These are phyloP conservation scores for Anthoscopus minutus DNA, from an alignment of 2,113 vertebrate genomes.

Conservation along the genomic window DNA sequence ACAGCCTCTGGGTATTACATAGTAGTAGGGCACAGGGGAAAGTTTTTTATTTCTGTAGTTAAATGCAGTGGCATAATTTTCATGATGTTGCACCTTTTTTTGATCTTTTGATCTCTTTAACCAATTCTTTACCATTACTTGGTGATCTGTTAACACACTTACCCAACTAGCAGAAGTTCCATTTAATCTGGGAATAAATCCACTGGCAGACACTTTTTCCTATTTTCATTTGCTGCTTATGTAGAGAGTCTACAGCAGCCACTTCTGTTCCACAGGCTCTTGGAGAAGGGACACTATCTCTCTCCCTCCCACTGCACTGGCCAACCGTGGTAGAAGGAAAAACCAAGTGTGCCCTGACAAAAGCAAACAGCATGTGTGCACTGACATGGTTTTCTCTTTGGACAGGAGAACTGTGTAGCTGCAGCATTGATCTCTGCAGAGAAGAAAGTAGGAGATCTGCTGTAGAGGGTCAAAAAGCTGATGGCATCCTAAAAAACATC, in stretches of 20 bases:
- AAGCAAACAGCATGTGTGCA: not conserved
- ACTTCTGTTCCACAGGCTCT: not conserved
- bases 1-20: not conserved
- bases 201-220: not conserved
- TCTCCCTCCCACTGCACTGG: not conserved
- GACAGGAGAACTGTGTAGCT: not conserved
- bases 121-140: not conserved
- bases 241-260: not conserved
- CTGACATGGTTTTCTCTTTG: not conserved
- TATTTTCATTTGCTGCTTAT: not conserved
- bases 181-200: not conserved
- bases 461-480: not conserved
- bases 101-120: not conserved
- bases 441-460: not conserved
- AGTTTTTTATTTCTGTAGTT: not conserved
- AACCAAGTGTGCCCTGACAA: not conserved
- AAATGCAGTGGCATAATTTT: not conserved
- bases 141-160: not conserved
- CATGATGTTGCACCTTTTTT: not conserved
- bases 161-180: not conserved
- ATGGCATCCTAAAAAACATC: not conserved
- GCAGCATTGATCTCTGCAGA: not conserved
- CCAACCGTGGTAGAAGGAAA: not conserved
- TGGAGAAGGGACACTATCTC: not conserved
- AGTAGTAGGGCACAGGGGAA: not conserved